Evolutionary conservation across 2,797 vertebrate species (phyloP).

Genomic region (Leucoraja ocellata): DNA sequence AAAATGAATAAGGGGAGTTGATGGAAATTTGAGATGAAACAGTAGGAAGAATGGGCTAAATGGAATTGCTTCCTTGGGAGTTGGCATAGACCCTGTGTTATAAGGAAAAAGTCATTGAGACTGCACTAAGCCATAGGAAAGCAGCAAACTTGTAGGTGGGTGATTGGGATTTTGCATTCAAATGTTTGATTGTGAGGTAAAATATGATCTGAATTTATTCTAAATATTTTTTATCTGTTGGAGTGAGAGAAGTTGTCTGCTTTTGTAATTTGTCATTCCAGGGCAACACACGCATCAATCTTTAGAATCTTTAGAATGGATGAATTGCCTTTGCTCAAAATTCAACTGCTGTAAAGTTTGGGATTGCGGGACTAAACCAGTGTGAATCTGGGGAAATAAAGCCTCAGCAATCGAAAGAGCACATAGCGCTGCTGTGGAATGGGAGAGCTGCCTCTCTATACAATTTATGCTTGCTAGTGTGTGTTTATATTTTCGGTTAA

Average conservation of each 20-base stretch:
- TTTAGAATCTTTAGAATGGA: neutral
- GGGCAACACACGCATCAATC: no score
- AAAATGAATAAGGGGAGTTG: no score
- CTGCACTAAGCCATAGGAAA: neutral
- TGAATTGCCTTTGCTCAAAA: neutral
- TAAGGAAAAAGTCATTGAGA: neutral
- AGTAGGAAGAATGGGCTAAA: no score
- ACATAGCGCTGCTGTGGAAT: neutral
- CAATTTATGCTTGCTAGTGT: neutral
- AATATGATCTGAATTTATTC: neutral
- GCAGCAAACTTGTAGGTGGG: neutral
- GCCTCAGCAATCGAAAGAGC: neutral
- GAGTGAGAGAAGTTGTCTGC: no score
- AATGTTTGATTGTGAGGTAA: neutral
- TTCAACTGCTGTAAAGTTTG: neutral
- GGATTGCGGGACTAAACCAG: neutral
- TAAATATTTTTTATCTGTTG: no score
- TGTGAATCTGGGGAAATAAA: neutral
- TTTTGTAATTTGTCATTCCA: no score
- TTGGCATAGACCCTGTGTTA: no score
- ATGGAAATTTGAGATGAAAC: no score
- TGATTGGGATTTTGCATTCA: neutral
- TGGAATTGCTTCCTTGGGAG: no score
- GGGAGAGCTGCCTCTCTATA: no score
- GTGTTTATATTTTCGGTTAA: neutral